These are phyloP conservation scores for Drosophila diplacantha DNA, from an alignment of 2,888 invertebrate genomes.

Conservation along the genomic window DNA sequence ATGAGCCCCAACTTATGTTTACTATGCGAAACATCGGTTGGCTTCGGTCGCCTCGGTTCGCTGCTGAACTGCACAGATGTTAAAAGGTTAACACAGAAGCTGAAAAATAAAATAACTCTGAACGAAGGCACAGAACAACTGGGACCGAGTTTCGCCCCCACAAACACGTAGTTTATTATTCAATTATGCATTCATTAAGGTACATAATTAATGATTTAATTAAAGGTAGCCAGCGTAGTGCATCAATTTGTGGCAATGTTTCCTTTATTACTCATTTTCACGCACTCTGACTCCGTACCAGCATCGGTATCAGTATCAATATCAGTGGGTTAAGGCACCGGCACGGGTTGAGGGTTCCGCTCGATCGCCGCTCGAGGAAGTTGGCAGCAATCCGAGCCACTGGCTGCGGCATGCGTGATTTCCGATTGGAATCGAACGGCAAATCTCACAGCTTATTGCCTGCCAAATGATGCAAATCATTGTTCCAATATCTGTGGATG, in stretches of 20 bases:
- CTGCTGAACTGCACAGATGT: conserved; percentile 58
- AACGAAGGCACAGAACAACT: conserved; percentile 18
- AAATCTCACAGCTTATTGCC: conserved; percentile 32
- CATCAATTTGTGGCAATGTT: conserved; percentile 52
- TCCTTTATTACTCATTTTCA: conserved; percentile 46
- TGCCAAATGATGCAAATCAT: conserved; percentile 43
- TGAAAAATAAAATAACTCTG: conserved; percentile 24
- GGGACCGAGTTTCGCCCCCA: background rate
- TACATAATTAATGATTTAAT: conserved; percentile 70
- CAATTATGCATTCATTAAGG: conserved; percentile 67
- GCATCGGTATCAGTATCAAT: background rate
- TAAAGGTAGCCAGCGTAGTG: conserved; percentile 55
- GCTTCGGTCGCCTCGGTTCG: conserved; percentile 31
- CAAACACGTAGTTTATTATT: conserved; percentile 64
- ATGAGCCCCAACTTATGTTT: conserved; percentile 68
- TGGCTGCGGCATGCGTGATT: conserved; percentile 36
- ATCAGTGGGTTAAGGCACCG: conserved; percentile 1
- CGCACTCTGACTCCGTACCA: conserved; percentile 31
- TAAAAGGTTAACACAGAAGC: conserved; percentile 63
- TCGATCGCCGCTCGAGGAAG: conserved; percentile 37
- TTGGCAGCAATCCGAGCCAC: conserved; percentile 22
- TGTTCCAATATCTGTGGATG: conserved; percentile 26
- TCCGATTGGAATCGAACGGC: conserved; percentile 36
- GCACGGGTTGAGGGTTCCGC: conserved; percentile 22
- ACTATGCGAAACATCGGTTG: conserved; percentile 47